Percentiles rank a stretch among this genome's conserved stretches.
Evolutionary conservation across 2,113 vertebrate species (phyloP).

Genomic region (Anthoscopus minutus): DNA sequence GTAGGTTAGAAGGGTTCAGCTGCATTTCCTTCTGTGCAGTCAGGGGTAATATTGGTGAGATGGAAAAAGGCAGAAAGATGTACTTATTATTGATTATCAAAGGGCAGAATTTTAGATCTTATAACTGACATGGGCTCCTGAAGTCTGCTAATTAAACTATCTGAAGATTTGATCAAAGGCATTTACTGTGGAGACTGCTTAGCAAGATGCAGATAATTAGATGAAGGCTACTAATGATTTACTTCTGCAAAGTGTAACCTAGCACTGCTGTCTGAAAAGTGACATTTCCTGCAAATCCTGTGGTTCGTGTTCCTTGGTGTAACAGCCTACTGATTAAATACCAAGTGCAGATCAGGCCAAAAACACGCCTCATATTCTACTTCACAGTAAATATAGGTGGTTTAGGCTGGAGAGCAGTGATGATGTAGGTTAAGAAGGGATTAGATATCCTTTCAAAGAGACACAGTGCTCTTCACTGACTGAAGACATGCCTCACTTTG

Average conservation of each 20-base stretch:
- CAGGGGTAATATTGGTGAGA: not conserved
- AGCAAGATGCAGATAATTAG: constrained; percentile 34
- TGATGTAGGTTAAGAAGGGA: not conserved
- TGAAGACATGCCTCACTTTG: not conserved
- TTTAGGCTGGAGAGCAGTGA: not conserved
- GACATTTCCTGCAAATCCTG: not conserved
- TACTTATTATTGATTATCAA: not conserved
- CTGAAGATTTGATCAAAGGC: constrained; percentile 29
- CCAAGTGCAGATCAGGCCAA: not conserved
- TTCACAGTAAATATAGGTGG: not conserved
- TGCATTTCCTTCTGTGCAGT: not conserved
- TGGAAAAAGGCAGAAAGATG: not conserved
- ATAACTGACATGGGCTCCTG: not conserved
- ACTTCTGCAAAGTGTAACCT: constrained; percentile 1
- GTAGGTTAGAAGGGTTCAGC: not conserved
- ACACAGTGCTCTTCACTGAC: not conserved
- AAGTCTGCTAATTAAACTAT: constrained; percentile 27
- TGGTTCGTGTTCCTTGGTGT: not conserved
- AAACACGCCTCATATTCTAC: not conserved
- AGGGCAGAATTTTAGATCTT: constrained; percentile 3
- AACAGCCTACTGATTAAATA: not conserved
- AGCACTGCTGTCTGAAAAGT: not conserved
- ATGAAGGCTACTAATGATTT: constrained; percentile 27
- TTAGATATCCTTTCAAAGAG: not conserved
- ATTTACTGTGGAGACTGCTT: constrained; percentile 7